Evolutionary conservation across 2,797 vertebrate genomes (phyloP).

Genomic region (Uromys caudimaculatus): DNA sequence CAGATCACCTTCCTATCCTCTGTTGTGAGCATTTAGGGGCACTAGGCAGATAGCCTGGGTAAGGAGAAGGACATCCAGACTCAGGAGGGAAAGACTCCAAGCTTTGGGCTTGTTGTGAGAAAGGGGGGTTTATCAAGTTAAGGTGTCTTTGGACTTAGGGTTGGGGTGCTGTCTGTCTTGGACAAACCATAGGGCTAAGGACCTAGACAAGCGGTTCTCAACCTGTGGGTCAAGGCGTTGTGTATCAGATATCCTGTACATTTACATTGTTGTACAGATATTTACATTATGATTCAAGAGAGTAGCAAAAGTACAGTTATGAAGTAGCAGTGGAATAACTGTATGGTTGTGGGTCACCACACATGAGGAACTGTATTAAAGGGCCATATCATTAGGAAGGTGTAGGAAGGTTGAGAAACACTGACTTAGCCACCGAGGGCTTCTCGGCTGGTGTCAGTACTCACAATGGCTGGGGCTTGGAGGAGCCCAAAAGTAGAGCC

Average conservation of each 20-base stretch:
- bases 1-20: rapidly evolving
- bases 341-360: not conserved
- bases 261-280: not conserved
- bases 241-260: not conserved
- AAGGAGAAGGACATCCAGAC: not conserved
- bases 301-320: not conserved
- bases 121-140: rapidly evolving
- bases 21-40: rapidly evolving
- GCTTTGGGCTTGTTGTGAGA: not conserved
- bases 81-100: not conserved
- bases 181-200: rapidly evolving
- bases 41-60: not conserved
- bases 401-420: not conserved
- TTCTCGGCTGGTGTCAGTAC: rapidly evolving
- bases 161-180: rapidly evolving
- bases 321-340: not conserved
- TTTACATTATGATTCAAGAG: not conserved
- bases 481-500: not conserved
- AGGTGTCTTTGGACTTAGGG: rapidly evolving
- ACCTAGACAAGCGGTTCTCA: not conserved
- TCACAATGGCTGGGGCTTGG: not conserved
- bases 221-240: not conserved
- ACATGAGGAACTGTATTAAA: not conserved
- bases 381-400: not conserved
- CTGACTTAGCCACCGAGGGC: not conserved